These are phyloP conservation scores for Rafetus swinhoei DNA, from an alignment of 2,113 vertebrate genomes.

Conservation along the genomic window DNA sequence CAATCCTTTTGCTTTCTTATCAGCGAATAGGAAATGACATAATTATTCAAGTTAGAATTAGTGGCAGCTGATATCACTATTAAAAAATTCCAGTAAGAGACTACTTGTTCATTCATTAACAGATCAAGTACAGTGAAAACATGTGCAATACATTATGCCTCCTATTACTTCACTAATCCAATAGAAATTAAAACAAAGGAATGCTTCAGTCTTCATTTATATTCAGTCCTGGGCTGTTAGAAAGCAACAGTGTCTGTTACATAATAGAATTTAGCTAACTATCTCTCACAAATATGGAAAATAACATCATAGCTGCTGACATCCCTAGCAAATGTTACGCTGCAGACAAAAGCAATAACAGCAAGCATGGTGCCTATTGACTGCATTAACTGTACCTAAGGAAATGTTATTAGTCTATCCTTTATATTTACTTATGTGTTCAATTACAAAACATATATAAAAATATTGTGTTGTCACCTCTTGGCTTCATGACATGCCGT, in stretches of 20 bases:
- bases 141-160: neutral
- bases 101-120: constrained; percentile 27
- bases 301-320: neutral
- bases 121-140: constrained; percentile 3
- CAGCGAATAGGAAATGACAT: constrained; percentile 14
- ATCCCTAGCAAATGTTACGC: neutral
- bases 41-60: constrained; percentile 28
- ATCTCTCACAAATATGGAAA: constrained; percentile 29
- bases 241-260: constrained; percentile 11
- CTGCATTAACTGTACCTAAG: neutral
- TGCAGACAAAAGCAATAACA: neutral
- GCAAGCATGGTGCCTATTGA: neutral
- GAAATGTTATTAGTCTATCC: neutral
- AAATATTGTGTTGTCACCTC: neutral
- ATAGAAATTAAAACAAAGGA: neutral
- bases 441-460: neutral
- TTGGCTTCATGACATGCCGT: neutral
- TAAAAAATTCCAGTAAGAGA: constrained; percentile 24
- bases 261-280: constrained; percentile 14
- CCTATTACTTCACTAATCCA: neutral
- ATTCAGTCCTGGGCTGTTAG: neutral
- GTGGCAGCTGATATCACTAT: neutral
- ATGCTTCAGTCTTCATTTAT: neutral
- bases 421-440: neutral
- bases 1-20: constrained; percentile 4